Base-by-base conservation (phyloP, 2,888 invertebrate genomes). In the Ferrisia virgata region DNA sequence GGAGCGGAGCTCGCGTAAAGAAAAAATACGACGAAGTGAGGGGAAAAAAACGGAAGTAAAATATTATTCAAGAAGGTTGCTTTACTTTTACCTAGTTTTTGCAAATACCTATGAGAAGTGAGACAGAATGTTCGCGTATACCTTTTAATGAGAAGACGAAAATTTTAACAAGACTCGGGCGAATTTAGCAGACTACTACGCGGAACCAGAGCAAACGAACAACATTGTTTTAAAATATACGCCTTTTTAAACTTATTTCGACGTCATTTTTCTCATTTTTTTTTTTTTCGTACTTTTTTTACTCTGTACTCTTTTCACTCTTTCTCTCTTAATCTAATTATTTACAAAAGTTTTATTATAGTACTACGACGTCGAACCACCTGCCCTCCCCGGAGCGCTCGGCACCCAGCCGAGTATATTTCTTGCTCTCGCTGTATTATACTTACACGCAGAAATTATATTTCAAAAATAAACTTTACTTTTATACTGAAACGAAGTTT, bases 361-460 rank as follows among this genome's bases (percentile, higher is more conserved):
- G n/a, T n/a, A n/a, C n/a, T n/a, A 53, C 22, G 15, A 47, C 47
- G n/a, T n/a, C 47, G n/a, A n/a, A n/a, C n/a, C 72, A 28, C 28
- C 9, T 6, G 33, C 18, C 36, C 33, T 72, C 36, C 36, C 28
- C 28, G 13, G 13, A 28, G 28, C 64, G 28, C 28, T 64, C 28
- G 9, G 25, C 36, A 22, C 22, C 22, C n/a, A n/a, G 13, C 53
- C 22, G 18, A 53, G 22, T n/a, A n/a, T n/a, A n/a, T n/a, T n/a
- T n/a, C n/a, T n/a, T n/a, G n/a, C n/a, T n/a, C n/a, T n/a, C n/a
- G n/a, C n/a, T n/a, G n/a, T n/a, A n/a, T n/a, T n/a, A n/a, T n/a
- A n/a, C n/a, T n/a, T n/a, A n/a, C n/a, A n/a, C n/a, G n/a, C n/a
- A 76, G 72, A 76, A 76, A 76, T 76, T 76, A 76, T 76, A 76